These are phyloP conservation scores for Coregonus sp. DNA, from an alignment of 2,797 vertebrate genomes.

Conservation along the genomic window DNA sequence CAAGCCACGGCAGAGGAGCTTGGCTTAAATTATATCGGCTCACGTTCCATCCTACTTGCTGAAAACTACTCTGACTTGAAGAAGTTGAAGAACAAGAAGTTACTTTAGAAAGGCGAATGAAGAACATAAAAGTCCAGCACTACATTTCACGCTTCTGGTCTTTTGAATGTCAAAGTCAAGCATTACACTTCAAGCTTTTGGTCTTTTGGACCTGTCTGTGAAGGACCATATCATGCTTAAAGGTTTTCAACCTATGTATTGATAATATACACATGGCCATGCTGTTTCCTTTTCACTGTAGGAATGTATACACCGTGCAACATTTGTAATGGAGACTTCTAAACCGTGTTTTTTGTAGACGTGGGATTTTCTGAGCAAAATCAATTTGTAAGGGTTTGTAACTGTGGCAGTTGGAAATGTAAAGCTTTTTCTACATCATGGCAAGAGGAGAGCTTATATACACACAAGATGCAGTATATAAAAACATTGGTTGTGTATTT, in stretches of 20 bases:
- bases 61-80: not conserved
- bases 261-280: not conserved
- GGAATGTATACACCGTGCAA: not conserved
- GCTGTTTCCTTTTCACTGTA: not conserved
- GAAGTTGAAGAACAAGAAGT: not conserved
- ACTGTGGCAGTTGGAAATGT: not conserved
- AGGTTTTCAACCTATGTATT: not conserved
- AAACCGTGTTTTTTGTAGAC: not conserved
- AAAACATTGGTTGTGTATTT: not conserved
- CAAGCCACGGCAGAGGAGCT: conserved; percentile 89
- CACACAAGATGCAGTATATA: too few species aligned
- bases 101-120: not conserved
- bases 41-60: not conserved
- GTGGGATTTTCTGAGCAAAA: not conserved
- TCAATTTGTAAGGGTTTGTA: conserved; percentile 6
- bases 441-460: not conserved
- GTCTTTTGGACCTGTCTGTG: not conserved
- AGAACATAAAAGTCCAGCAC: not conserved
- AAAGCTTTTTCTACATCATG: conserved; percentile 6
- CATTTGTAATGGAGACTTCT: not conserved
- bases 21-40: conserved; percentile 74
- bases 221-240: not conserved
- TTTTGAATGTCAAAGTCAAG: not conserved
- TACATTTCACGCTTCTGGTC: not conserved
- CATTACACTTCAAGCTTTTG: not conserved